Base-by-base conservation (phyloP, 2,797 vertebrate genomes). In the Acestrorhynchus altus region DNA sequence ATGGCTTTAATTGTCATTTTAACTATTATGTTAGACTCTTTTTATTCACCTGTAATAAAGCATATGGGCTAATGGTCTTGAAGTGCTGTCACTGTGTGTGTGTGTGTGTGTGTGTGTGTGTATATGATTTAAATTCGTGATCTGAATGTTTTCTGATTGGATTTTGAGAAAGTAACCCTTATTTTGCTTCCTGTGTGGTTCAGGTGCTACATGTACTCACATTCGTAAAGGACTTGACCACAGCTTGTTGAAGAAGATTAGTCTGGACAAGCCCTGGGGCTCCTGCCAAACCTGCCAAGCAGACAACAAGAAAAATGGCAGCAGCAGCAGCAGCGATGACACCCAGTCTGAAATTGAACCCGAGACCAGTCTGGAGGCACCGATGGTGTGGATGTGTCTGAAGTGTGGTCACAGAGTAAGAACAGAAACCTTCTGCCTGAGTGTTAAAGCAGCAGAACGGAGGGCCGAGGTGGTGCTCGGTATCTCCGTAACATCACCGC, bases 41-140 rank as follows among this genome's bases (percentile, higher is more conserved):
- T n/a, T n/a, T n/a, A n/a, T n/a, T n/a, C n/a, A n/a, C n/a, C n/a
- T n/a, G n/a, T n/a, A n/a, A n/a, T n/a, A n/a, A n/a, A n/a, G n/a
- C n/a, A n/a, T n/a, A n/a, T n/a, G n/a, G n/a, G n/a, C n/a, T n/a
- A n/a, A n/a, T n/a, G 82, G 97, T 91, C 92, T 99, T n/a, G 80
- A 98, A 97, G 92, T 99, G 98, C 82, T 96, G 96, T 69, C 95
- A 99, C 77, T 94, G 93, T n/a, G n/a, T n/a, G n/a, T n/a, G n/a
- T n/a, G n/a, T n/a, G n/a, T n/a, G n/a, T n/a, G n/a, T n/a, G n/a
- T n/a, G n/a, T n/a, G n/a, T n/a, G n/a, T n/a, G n/a, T n/a, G n/a
- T n/a, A n/a, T n/a, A n/a, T n/a, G n/a, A n/a, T n/a, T n/a, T n/a
- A n/a, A n/a, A n/a, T n/a, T n/a, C n/a, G n/a, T n/a, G n/a, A n/a